Evolutionary conservation across 2,888 invertebrate genomes (phyloP).

Genomic region (Mycalesis mineus): DNA sequence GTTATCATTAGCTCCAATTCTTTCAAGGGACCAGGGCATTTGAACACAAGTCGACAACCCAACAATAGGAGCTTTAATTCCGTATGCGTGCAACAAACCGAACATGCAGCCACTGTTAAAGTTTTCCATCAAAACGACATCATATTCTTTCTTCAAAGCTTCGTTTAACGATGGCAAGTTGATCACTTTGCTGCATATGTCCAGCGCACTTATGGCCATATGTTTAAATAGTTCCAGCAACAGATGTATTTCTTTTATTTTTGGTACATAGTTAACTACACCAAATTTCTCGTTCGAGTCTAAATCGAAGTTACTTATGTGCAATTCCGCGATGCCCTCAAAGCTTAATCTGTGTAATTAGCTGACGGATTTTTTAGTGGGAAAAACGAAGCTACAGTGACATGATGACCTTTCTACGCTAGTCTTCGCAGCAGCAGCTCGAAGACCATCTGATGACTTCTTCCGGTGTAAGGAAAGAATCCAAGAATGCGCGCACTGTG

Average conservation of each 20-base stretch:
- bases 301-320: constrained; percentile 38
- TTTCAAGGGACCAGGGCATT: constrained; percentile 76
- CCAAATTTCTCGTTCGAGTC: constrained; percentile 42
- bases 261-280: constrained; percentile 39
- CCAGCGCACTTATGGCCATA: constrained; percentile 52
- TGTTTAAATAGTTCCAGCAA: constrained; percentile 47
- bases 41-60: constrained; percentile 75
- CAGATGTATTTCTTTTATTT: constrained; percentile 42
- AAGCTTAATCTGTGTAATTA: constrained; percentile 66
- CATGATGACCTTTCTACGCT: constrained; percentile 77
- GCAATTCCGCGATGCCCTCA: constrained; percentile 16
- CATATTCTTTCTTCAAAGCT: constrained; percentile 70
- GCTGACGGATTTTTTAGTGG: constrained; percentile 67
- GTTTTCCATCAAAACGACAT: constrained; percentile 79
- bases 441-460: constrained; percentile 81
- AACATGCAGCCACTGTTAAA: constrained; percentile 82
- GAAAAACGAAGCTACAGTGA: constrained; percentile 80
- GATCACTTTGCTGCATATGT: constrained; percentile 59
- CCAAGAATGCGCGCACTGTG: constrained; percentile 43
- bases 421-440: constrained; percentile 74
- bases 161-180: constrained; percentile 55
- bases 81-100: constrained; percentile 77
- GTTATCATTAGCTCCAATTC: constrained; percentile 68
- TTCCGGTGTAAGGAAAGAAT: constrained; percentile 78
- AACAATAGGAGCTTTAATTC: constrained; percentile 73